Evolutionary conservation across 2,113 vertebrate genomes (phyloP).

Genomic region (Chrysochloris asiatica): DNA sequence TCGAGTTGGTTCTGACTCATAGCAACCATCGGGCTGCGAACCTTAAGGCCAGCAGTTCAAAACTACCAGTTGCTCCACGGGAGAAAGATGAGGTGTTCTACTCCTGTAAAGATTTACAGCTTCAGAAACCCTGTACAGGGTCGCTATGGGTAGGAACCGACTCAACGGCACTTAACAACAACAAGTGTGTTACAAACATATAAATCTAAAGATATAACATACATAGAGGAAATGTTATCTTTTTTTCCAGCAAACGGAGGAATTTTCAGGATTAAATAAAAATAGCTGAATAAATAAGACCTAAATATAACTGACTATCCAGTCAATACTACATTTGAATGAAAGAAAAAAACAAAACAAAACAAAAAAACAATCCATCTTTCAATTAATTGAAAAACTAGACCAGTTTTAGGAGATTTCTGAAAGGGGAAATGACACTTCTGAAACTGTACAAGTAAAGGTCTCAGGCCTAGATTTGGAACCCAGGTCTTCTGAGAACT

Average conservation of each 20-base stretch:
- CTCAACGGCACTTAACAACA: neutral
- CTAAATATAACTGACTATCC: neutral
- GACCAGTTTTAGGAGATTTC: neutral
- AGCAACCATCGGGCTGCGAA: too few relatives aligned
- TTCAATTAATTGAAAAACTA: neutral
- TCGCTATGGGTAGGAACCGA: neutral
- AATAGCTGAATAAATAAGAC: neutral
- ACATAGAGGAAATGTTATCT: neutral
- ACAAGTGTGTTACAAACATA: neutral
- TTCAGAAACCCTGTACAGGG: too few relatives aligned
- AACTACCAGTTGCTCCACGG: too few relatives aligned
- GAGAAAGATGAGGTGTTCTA: too few relatives aligned
- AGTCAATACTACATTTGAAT: neutral
- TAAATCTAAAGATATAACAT: neutral
- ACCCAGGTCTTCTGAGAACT: neutral
- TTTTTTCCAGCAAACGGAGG: neutral
- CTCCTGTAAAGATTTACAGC: too few relatives aligned
- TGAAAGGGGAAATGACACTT: neutral
- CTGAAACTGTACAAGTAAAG: neutral
- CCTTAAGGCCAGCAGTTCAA: too few relatives aligned
- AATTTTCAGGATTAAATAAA: conserved; percentile 12
- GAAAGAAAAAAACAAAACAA: too few relatives aligned
- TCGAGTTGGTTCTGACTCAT: too few relatives aligned
- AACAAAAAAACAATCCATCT: neutral
- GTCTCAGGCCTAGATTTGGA: neutral